These are phyloP conservation scores for Netelia virgata DNA, from an alignment of 2,888 invertebrate species.

Conservation along the genomic window DNA sequence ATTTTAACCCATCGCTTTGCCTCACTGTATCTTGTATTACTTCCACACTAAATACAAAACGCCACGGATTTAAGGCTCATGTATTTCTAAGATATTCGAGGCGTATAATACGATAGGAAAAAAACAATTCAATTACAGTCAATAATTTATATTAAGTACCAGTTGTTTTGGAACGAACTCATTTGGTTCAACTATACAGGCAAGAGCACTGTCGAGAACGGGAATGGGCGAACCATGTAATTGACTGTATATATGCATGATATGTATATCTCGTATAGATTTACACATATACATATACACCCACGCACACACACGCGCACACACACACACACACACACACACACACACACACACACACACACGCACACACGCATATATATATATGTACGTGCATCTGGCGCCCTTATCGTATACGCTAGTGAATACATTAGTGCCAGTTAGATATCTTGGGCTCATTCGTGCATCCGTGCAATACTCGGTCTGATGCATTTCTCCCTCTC, in stretches of 20 bases:
- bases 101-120: not conserved
- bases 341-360: not conserved
- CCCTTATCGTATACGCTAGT: constrained; percentile 20
- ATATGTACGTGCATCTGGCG: not conserved
- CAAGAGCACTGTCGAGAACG: constrained; percentile 1
- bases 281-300: not conserved
- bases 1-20: too few relatives aligned
- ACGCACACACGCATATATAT: not conserved
- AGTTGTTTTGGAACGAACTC: too few relatives aligned
- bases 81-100: too few relatives aligned
- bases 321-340: not conserved
- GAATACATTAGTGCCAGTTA: constrained; percentile 59
- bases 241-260: constrained; percentile 30
- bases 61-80: too few relatives aligned
- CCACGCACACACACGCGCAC: not conserved
- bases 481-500: constrained; percentile 35
- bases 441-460: constrained; percentile 45
- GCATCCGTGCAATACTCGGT: constrained; percentile 54
- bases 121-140: not conserved
- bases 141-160: too few relatives aligned
- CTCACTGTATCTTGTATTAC: too few relatives aligned
- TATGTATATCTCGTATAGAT: constrained; percentile 29
- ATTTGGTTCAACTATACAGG: not conserved
- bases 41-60: too few relatives aligned
- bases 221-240: constrained; percentile 22